Conservation (phyloP, 2,113 vertebrate species). For the Aix galericulata region DNA sequence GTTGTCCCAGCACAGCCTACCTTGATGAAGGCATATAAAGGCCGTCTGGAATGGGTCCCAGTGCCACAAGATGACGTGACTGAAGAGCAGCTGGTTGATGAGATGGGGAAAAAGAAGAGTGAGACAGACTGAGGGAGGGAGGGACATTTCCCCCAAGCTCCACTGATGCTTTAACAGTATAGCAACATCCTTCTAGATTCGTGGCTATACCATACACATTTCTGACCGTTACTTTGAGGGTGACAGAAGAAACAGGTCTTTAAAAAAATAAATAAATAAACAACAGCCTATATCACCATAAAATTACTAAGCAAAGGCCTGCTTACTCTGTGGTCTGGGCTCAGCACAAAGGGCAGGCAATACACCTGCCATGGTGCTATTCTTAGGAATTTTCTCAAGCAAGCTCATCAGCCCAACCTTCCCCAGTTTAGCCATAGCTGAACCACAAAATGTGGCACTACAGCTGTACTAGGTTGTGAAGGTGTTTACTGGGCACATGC, state of each 20-base stretch:
- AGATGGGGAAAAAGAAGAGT: background rate
- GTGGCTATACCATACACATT: background rate
- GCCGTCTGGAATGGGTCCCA: background rate
- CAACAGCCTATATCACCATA: background rate
- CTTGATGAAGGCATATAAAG: background rate
- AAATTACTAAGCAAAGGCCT: background rate
- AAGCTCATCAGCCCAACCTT: background rate
- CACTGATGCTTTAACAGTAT: background rate
- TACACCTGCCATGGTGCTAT: background rate
- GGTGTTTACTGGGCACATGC: background rate
- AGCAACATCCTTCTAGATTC: background rate
- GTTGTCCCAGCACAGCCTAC: background rate
- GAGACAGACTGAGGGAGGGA: background rate
- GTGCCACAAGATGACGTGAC: background rate
- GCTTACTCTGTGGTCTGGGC: background rate
- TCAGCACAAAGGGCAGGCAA: background rate
- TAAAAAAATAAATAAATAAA: background rate
- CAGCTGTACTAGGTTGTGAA: accelerated
- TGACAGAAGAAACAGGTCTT: background rate
- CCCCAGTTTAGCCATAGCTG: background rate
- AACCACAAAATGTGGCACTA: background rate
- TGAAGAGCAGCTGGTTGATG: background rate
- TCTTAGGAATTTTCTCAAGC: background rate
- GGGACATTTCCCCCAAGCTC: background rate
- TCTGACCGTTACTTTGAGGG: background rate